Conservation (phyloP, 2,888 invertebrate genomes). For the Hypena proboscidalis region DNA sequence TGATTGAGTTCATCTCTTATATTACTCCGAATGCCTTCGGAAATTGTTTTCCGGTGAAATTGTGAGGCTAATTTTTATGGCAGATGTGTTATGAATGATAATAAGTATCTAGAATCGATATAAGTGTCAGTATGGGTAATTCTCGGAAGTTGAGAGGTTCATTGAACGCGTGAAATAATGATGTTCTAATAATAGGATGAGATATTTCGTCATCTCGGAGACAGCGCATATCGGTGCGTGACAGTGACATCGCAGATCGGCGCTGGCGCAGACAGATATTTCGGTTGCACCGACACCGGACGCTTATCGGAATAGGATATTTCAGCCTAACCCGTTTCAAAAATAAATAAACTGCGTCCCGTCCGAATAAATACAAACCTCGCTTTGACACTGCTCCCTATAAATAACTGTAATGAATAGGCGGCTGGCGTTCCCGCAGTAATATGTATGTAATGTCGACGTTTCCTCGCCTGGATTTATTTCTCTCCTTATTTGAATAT, state of each 20-base stretch:
- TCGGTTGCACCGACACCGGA: conserved; percentile 62
- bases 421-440: conserved; percentile 73
- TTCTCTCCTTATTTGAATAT: conserved; percentile 77
- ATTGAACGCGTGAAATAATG: conserved; percentile 68
- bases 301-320: conserved; percentile 77
- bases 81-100: conserved; percentile 33
- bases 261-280: conserved; percentile 58
- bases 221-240: conserved; percentile 59
- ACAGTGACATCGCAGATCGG: conserved; percentile 68
- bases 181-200: conserved; percentile 69
- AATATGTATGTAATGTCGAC: conserved; percentile 80
- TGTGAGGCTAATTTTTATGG: conserved; percentile 50
- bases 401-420: conserved; percentile 84
- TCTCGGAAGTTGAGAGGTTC: conserved; percentile 55
- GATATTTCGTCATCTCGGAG: conserved; percentile 68
- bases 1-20: conserved; percentile 75
- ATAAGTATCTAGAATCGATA: conserved; percentile 30
- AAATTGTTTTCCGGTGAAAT: conserved; percentile 64
- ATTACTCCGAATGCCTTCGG: conserved; percentile 57
- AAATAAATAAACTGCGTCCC: conserved; percentile 78
- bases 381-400: conserved; percentile 80
- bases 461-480: conserved; percentile 77
- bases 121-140: conserved; percentile 41
- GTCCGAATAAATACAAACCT: conserved; percentile 79
- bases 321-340: conserved; percentile 76